Conservation (phyloP, 2,888 invertebrate species). For the Shargacucullia verbasci region DNA sequence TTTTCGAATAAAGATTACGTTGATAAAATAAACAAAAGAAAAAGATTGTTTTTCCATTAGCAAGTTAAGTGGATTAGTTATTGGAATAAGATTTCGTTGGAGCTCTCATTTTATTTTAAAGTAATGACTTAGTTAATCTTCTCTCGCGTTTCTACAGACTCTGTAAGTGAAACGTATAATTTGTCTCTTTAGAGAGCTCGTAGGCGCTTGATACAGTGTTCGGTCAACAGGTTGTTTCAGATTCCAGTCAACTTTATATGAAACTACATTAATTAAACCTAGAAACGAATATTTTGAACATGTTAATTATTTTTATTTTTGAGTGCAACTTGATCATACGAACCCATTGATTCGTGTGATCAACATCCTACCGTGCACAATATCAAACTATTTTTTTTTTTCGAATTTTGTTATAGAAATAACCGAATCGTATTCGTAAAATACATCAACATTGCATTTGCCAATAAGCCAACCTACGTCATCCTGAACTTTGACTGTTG, state of each 20-base stretch:
- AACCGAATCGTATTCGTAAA: no score
- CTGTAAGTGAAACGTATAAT: constrained; percentile 42
- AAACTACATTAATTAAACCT: not conserved
- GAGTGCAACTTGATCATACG: no score
- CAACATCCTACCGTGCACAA: no score
- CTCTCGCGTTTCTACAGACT: constrained; percentile 3
- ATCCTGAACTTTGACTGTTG: no score
- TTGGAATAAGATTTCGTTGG: constrained; percentile 19
- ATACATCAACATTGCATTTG: no score
- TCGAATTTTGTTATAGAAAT: no score
- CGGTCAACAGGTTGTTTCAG: constrained; percentile 35
- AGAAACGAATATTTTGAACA: no score
- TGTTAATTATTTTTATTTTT: not conserved
- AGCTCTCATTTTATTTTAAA: constrained; percentile 26
- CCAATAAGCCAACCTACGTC: no score
- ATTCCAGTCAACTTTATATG: not conserved
- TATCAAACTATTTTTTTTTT: no score
- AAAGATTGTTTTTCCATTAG: not conserved
- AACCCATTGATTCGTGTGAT: no score
- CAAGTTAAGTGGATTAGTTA: constrained; percentile 25
- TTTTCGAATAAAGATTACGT: not conserved
- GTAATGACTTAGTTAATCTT: constrained; percentile 37
- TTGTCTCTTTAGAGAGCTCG: constrained; percentile 23
- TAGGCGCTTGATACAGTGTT: constrained; percentile 1
- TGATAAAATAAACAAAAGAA: not conserved